Percentiles rank a stretch among this genome's conserved stretches.
phyloP scores from a whole-genome alignment of 2,113 vertebrate species.

The Pandion haliaetus region DNA sequence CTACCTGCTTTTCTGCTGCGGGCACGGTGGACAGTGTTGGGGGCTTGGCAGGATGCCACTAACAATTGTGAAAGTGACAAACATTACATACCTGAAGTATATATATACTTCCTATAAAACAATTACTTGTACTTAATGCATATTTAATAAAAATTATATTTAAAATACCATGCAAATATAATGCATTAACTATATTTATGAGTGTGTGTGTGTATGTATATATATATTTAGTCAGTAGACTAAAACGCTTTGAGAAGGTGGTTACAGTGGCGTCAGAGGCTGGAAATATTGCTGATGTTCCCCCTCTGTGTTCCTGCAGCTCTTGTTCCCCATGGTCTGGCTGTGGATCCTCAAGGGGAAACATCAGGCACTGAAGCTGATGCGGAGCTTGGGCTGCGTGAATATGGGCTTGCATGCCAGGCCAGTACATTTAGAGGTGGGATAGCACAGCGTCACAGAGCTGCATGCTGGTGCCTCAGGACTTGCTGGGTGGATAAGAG shows the following conservation, averaged over 20 bases:
- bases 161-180: neutral
- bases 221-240: neutral
- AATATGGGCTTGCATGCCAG: neutral
- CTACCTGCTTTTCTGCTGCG: neutral
- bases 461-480: neutral
- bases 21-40: neutral
- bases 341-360: neutral
- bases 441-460: neutral
- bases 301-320: neutral
- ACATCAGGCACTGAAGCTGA: neutral
- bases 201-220: fast-evolving
- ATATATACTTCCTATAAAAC: neutral
- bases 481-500: neutral
- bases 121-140: neutral
- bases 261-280: neutral
- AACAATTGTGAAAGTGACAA: neutral
- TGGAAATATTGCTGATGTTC: neutral
- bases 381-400: neutral
- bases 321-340: neutral
- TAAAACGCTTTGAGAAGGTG: neutral
- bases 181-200: neutral
- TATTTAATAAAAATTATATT: neutral
- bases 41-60: neutral
- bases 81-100: neutral
- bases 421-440: neutral